Evolutionary conservation across 2,113 vertebrate species (phyloP), one percentile per base, ranked within the genome.

Genomic region (Empidonax traillii): DNA sequence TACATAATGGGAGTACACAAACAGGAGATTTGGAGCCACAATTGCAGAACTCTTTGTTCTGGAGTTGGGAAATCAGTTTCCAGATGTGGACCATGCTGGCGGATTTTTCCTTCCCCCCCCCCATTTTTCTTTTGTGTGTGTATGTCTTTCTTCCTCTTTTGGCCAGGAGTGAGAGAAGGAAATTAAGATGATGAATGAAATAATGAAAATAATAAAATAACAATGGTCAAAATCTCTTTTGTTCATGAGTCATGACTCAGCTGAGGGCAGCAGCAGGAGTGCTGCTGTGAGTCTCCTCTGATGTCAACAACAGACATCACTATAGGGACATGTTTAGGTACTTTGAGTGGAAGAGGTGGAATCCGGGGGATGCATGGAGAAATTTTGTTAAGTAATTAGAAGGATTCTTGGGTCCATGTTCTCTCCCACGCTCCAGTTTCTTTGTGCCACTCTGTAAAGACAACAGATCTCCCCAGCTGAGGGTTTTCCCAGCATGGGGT

Each of bases 111-210:
- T 21, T 3, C 24, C 14, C 49, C 25, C 9, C 13, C 11, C 35
- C 35, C 35, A 35, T 35, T 58, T 28, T 35, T n/a, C 9, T 2
- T 35, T 58, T 82, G 31, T 67, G 18, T 68, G 19, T 81, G 71
- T 76, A 6, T 80, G 67, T 65, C 14, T 87, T 17, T 93, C 94
- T 79, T 78, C 95, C 84, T 83, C 84, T 87, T 87, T 83, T 96
- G 91, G 93, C 75, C 80, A 71, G 69, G 79, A 87, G 91, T 87
- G 92, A 95, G 92, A 95, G 86, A 66, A 73, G 66, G 44, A 93
- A 96, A 96, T 96, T 94, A 97, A 79, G 90, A 96, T 95, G 94
- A 97, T 97, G 97, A 97, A 97, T 97, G 93, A 96, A 97, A 97
- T 97, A 96, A 97, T 94, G 92, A 97, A 96, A 97, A 97, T 96